phyloP scores from a whole-genome alignment of 2,888 invertebrate genomes.

The Smittia aterrima region DNA sequence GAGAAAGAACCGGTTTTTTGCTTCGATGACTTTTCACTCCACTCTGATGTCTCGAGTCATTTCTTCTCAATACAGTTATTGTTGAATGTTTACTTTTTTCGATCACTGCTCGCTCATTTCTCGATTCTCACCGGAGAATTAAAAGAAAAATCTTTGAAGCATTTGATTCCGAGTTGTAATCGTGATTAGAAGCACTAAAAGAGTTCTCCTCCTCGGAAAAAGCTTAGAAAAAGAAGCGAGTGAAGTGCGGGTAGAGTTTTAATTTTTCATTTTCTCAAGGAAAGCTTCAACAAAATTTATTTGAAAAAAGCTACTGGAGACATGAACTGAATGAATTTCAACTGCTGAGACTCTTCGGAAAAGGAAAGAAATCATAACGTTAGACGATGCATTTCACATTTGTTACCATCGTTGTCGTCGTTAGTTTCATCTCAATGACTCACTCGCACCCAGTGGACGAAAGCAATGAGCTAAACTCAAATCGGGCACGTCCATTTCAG shows the following conservation, averaged over 20 bases:
- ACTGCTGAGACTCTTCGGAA: neutral
- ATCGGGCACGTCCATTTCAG: constrained; percentile 20
- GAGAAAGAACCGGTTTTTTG: neutral
- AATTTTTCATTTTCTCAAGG: neutral
- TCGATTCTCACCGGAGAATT: neutral
- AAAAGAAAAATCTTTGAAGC: neutral
- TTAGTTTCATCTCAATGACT: constrained; percentile 31
- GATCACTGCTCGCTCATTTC: neutral
- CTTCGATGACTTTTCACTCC: no score
- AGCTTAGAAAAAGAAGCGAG: neutral
- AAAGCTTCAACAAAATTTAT: neutral
- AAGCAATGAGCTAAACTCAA: neutral
- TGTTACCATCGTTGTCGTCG: constrained; percentile 17
- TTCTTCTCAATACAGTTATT: constrained; percentile 19
- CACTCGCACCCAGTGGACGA: constrained; percentile 14
- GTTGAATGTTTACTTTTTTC: constrained; percentile 22
- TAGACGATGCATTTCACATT: constrained; percentile 38
- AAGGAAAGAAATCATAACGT: neutral
- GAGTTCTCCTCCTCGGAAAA: neutral
- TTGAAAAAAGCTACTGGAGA: neutral
- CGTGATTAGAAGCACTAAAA: constrained; percentile 33
- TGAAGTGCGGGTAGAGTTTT: neutral
- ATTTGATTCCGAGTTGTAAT: constrained; percentile 20
- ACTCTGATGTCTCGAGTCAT: neutral
- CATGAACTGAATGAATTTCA: constrained; percentile 1